Evolutionary conservation across 2,888 invertebrate genomes (phyloP).

Genomic region (Tineola bisselliella): DNA sequence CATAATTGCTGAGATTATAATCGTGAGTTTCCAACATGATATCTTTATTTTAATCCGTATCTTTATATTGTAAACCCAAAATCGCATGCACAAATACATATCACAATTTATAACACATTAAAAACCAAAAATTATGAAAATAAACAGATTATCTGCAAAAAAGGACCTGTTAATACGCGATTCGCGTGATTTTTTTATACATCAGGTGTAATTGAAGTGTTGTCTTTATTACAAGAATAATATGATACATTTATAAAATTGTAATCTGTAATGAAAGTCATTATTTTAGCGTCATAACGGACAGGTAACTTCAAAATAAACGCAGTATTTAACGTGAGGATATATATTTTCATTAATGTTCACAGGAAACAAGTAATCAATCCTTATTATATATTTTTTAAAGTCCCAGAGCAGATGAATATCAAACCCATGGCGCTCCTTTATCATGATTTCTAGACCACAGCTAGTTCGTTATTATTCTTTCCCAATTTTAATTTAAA

Average conservation of each 20-base stretch:
- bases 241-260: background rate
- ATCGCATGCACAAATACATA: too few relatives aligned
- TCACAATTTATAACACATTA: background rate
- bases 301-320: background rate
- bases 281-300: background rate
- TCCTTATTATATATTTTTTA: too few relatives aligned
- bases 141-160: constrained; percentile 1
- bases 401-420: too few relatives aligned
- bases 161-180: background rate
- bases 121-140: background rate
- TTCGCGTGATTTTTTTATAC: constrained; percentile 11
- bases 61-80: too few relatives aligned
- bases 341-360: background rate
- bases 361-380: background rate
- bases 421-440: too few relatives aligned
- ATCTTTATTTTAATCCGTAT: too few relatives aligned
- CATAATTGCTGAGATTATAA: too few relatives aligned
- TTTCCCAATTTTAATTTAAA: too few relatives aligned
- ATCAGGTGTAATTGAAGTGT: background rate
- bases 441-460: too few relatives aligned
- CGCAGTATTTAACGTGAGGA: background rate
- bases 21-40: too few relatives aligned
- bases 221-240: background rate
- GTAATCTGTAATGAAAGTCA: background rate
- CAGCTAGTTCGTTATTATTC: too few relatives aligned